Conservation (phyloP, 1,140 invertebrate species). For the Bombus breviceps region DNA sequence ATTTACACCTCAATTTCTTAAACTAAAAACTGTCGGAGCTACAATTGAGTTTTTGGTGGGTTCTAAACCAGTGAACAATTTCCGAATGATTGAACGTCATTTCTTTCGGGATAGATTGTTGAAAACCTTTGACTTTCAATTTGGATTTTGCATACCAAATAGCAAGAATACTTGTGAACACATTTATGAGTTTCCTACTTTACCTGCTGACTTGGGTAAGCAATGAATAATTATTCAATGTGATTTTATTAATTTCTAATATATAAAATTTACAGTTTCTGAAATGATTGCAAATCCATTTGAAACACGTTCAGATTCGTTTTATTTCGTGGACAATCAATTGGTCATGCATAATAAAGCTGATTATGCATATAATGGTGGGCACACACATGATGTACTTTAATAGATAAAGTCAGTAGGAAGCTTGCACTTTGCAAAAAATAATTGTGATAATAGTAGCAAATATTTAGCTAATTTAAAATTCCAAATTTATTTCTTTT, state of each 20-base stretch:
- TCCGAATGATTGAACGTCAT: constrained; percentile 99
- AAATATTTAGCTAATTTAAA: constrained; percentile 53
- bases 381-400: constrained; percentile 77
- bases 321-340: constrained; percentile 98
- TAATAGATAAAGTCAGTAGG: constrained; percentile 56
- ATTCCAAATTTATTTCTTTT: constrained; percentile 50
- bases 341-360: constrained; percentile 99
- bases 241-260: background rate
- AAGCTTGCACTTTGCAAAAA: constrained; percentile 68
- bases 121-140: constrained; percentile 99
- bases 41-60: constrained; percentile 99
- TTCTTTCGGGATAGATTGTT: constrained; percentile 96
- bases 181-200: constrained; percentile 98
- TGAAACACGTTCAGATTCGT: constrained; percentile 98
- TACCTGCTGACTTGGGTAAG: constrained; percentile 94
- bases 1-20: constrained; percentile 98
- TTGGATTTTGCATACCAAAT: constrained; percentile 99
- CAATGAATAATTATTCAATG: constrained; percentile 41
- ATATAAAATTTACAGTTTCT: constrained; percentile 87
- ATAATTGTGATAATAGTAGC: constrained; percentile 45
- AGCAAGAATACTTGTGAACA: constrained; percentile 99
- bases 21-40: constrained; percentile 96
- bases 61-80: constrained; percentile 94
- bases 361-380: constrained; percentile 96
- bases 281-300: constrained; percentile 98